Evolutionary conservation across 2,888 invertebrate species (phyloP).

Genomic region (Lydus trimaculatus): DNA sequence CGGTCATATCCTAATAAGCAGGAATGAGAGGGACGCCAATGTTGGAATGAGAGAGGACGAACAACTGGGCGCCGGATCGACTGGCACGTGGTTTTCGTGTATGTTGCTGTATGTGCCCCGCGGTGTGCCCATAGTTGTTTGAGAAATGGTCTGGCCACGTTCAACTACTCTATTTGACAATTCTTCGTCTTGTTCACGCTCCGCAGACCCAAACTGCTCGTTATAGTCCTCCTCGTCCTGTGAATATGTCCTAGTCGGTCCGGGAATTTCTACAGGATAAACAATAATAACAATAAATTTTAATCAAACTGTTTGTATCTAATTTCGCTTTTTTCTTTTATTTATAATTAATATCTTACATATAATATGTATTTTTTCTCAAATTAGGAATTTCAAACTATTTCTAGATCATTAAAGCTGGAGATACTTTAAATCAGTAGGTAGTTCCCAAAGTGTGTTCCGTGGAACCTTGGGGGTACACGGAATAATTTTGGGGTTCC

Average conservation of each 20-base stretch:
- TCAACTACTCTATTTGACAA: slow-evolving; percentile 54
- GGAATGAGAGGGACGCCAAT: slow-evolving; percentile 28
- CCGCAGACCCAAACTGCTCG: slow-evolving; percentile 76
- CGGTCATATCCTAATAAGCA: slow-evolving; percentile 48
- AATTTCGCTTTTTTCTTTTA: background rate
- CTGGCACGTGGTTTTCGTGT: slow-evolving; percentile 49
- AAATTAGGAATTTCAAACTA: background rate
- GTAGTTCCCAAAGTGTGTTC: too few relatives aligned
- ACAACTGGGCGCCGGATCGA: slow-evolving; percentile 42
- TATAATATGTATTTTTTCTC: background rate
- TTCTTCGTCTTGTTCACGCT: slow-evolving; percentile 73
- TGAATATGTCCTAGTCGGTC: slow-evolving; percentile 68
- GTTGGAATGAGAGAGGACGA: slow-evolving; percentile 31
- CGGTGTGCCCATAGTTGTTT: slow-evolving; percentile 34
- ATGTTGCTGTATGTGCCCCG: slow-evolving; percentile 34
- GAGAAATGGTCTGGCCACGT: slow-evolving; percentile 34
- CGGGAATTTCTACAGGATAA: slow-evolving; percentile 72
- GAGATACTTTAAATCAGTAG: too few relatives aligned
- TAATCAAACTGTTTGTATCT: background rate
- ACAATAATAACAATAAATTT: background rate
- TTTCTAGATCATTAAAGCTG: background rate
- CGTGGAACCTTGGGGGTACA: too few relatives aligned
- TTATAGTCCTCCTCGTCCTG: slow-evolving; percentile 65
- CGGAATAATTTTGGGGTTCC: too few relatives aligned
- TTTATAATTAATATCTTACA: background rate